Base-by-base conservation (phyloP, 2,797 vertebrate species). In the Buceros bicornis region DNA sequence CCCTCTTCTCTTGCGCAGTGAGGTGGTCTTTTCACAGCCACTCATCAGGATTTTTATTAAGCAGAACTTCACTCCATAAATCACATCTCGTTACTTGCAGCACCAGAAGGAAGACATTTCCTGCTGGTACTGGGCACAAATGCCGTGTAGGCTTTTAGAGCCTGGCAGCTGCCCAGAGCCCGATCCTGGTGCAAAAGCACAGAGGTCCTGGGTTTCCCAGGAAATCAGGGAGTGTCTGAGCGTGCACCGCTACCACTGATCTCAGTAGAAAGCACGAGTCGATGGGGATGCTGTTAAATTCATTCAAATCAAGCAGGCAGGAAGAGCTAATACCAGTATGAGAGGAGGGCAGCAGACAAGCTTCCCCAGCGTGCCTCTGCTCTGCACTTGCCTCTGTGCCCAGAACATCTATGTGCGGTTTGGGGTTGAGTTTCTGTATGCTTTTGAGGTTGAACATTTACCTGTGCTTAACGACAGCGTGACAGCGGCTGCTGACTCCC, bases 51-150 rank as follows among this genome's bases (percentile, higher is more conserved):
- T 65, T 88, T 93, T 81, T 83, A 74, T 94, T 94, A 88, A 96
- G 54, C 31, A 74, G 72, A 93, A 90, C 54, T 93, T 92, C 64
- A 87, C 86, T 93, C 93, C 66, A 91, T 97, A 97, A 97, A 96
- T 96, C 87, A 95, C 54, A 48, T 89, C 65, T 81, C 3, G 0
- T 87, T 89, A 62, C 48, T 95, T 91, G 50, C 87, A 92, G 69
- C 33, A 86, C 89, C 82, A 97, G 76, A 85, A 80, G 84, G 76
- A 94, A 94, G 78, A 72, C 24, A 72, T 95, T 93, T 93, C 95
- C 92, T 94, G 91, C 87, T 96, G 84, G 76, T 89, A 81, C 42
- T 89, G 87, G 95, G 84, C 91, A 96, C 82, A 81, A 93, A 94
- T 35, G 29, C 76, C 78, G 54, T 33, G 69, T 74, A 89, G 79